Evolutionary conservation across 1,140 invertebrate species (phyloP).

Genomic region (Aphelenchoides besseyi): DNA sequence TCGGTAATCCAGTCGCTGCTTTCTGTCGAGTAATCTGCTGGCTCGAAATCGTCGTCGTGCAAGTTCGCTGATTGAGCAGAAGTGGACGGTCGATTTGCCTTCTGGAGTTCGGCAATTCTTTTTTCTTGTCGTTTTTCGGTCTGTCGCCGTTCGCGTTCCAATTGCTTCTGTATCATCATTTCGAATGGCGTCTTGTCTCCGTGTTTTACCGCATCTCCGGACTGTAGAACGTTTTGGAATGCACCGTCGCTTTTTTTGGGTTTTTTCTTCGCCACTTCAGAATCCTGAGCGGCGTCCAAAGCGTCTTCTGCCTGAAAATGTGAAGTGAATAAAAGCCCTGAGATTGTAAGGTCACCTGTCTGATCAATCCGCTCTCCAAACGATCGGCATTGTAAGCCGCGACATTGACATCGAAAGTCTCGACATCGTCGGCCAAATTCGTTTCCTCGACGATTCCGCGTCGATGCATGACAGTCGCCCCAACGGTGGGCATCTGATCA

Average conservation of each 20-base stretch:
- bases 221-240: background rate
- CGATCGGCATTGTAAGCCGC: background rate
- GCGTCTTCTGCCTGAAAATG: slow-evolving; percentile 2
- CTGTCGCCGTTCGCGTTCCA: background rate
- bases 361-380: background rate
- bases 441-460: background rate
- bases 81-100: background rate
- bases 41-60: background rate
- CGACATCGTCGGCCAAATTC: background rate
- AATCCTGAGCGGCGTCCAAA: background rate
- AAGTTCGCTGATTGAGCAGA: background rate
- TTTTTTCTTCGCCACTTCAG: background rate
- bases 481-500: background rate
- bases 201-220: background rate
- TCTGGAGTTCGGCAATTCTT: background rate
- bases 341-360: too few species aligned
- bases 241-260: background rate
- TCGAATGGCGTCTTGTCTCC: background rate
- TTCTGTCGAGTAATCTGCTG: background rate
- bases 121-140: background rate
- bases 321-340: background rate
- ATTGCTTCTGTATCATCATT: background rate
- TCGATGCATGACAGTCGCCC: background rate
- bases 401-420: background rate
- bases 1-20: background rate